Conservation (phyloP, 2,888 invertebrate species). For the Cordilura impudica region DNA sequence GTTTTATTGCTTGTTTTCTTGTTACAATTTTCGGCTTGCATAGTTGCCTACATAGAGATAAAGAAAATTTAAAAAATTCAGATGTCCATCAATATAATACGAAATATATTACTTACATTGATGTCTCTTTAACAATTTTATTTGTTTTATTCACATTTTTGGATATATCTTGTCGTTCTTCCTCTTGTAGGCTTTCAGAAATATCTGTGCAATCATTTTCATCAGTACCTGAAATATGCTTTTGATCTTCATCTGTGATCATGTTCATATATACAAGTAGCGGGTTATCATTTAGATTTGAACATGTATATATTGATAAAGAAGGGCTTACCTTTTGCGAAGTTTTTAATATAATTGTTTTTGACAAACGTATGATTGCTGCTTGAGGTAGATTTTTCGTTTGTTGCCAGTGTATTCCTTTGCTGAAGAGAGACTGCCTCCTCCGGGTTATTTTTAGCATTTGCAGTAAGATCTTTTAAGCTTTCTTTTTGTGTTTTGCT, state of each 20-base stretch:
- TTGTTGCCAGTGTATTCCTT: background rate
- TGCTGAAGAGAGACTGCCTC: background rate
- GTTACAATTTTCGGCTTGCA: conserved; percentile 62
- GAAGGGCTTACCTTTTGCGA: conserved; percentile 20
- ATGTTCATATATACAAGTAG: too few relatives aligned
- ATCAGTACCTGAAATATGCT: background rate
- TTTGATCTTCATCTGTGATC: background rate
- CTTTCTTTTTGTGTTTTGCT: background rate
- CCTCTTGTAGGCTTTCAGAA: background rate
- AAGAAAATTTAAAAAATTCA: background rate
- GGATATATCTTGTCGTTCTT: too few relatives aligned
- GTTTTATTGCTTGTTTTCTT: conserved; percentile 66
- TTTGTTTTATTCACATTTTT: background rate
- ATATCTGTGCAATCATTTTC: background rate
- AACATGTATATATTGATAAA: background rate
- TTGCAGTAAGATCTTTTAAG: background rate
- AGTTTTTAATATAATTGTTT: background rate
- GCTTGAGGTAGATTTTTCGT: conserved; percentile 43
- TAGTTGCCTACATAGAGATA: background rate
- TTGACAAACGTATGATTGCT: conserved; percentile 65
- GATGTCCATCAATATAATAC: too few relatives aligned
- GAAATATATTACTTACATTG: too few relatives aligned
- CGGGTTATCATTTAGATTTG: too few relatives aligned
- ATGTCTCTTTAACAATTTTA: background rate
- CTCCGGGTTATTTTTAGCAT: background rate